Conservation (phyloP, 2,888 invertebrate species). For the Anoncus sp. region DNA sequence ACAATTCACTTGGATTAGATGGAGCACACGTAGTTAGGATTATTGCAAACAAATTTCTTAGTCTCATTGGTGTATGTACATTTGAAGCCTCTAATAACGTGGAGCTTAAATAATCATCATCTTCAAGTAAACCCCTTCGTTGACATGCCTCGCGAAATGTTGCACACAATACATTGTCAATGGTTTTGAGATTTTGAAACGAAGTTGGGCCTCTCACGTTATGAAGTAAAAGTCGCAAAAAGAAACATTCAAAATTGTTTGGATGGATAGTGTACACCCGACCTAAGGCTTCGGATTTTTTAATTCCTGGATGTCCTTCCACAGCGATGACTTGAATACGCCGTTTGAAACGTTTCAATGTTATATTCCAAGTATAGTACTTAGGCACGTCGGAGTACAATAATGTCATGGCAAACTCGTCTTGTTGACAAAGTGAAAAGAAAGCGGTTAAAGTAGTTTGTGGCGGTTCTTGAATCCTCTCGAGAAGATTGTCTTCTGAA, state of each 20-base stretch:
- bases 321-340: too few relatives aligned
- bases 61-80: background rate
- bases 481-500: background rate
- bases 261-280: conserved; percentile 48
- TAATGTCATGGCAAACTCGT: conserved; percentile 76
- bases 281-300: conserved; percentile 46
- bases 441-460: conserved; percentile 71
- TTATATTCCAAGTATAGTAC: conserved; percentile 67
- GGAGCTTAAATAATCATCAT: conserved; percentile 68
- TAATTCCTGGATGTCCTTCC: background rate
- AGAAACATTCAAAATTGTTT: conserved; percentile 52
- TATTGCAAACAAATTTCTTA: conserved; percentile 25
- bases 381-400: conserved; percentile 26
- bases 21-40: conserved; percentile 70
- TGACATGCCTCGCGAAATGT: conserved; percentile 67
- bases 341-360: too few relatives aligned
- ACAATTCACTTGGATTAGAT: conserved; percentile 69
- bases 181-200: conserved; percentile 70
- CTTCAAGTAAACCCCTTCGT: conserved; percentile 68
- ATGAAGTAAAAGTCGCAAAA: conserved; percentile 66
- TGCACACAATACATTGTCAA: conserved; percentile 63
- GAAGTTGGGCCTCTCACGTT: conserved; percentile 59
- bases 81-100: background rate
- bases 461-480: background rate
- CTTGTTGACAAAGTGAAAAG: conserved; percentile 75